Evolutionary conservation across 2,888 invertebrate genomes (phyloP), one percentile per base, ranked within the genome.

Genomic region (Rhabditophanes sp.): DNA sequence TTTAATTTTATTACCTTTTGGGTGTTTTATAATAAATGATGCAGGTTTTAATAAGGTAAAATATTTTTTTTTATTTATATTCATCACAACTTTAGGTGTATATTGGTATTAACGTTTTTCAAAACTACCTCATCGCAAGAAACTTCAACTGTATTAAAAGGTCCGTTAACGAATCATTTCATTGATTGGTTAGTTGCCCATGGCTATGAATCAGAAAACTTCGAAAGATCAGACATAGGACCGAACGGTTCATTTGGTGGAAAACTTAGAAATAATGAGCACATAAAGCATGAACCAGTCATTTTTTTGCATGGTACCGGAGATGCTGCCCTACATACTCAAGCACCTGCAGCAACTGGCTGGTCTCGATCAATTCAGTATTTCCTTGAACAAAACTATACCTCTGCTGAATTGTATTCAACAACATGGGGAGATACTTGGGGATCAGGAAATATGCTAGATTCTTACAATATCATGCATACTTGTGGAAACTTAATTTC

Each of bases 201-300:
- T 33, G 58, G 58, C 38, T 57, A 44, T 29, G 50, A 48, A 32
- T 27, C 31, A 16, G 60, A 60, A 37, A 44, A 46, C 8, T 60
- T 60, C 35, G 60, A 56, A 25, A 50, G 60, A 23, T 48, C 60
- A 9, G 60, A 60, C 39, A 55, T 60, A 23, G 60, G 60, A 2
- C 58, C 60, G 5, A 56, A 53, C 31, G 60, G 60, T 9, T 52
- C 52, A 33, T 60, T 53, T 30, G 60, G 60, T n/a, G 60, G 60
- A n/a, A 53, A 45, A 34, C 39, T 42, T 11, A 34, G 42, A 28
- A 39, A 46, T 5, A 37, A 35, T 7, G 56, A 60, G 17, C 35
- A 39, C 27, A 53, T 56, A 5, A 33, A 7, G 7, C 17, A 59
- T 28, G 50, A 59, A 33, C 59, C 59, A 3, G 57, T 59, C 5